A percentile compares a stretch with the other conserved stretches of the same genome.
phyloP scores from a whole-genome alignment of 2,888 invertebrate genomes.

The Thumatha senex region DNA sequence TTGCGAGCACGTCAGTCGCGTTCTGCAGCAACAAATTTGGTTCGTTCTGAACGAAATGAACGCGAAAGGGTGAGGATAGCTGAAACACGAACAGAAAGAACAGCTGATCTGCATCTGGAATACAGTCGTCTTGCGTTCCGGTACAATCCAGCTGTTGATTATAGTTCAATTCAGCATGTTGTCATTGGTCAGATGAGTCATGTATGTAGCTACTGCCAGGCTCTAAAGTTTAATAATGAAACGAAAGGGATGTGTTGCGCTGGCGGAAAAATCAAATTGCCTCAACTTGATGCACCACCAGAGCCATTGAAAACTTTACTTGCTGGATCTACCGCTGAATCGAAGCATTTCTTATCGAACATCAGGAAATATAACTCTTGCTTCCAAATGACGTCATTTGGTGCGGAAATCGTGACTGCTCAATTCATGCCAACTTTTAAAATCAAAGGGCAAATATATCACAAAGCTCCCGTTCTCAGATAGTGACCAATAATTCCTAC shows the following conservation, averaged over 20 bases:
- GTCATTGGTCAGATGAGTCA: neutral
- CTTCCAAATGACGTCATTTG: constrained; percentile 29
- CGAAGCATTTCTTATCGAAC: constrained; percentile 1
- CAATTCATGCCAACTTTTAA: constrained; percentile 16
- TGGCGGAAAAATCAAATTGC: neutral
- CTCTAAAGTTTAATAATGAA: neutral
- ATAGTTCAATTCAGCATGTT: neutral
- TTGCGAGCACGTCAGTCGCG: constrained; percentile 6
- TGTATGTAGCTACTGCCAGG: neutral
- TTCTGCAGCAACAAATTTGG: constrained; percentile 4
- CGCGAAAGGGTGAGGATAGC: constrained; percentile 5
- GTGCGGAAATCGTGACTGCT: constrained; percentile 26
- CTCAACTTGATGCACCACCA: neutral
- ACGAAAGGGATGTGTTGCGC: neutral
- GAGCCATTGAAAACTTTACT: neutral
- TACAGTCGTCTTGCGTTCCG: neutral
- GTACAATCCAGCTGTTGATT: neutral
- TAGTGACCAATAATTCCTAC: constrained; percentile 22
- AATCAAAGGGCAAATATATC: constrained; percentile 30
- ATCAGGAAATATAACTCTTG: constrained; percentile 15
- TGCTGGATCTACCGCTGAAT: neutral
- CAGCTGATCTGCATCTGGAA: no score
- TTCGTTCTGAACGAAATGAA: constrained; percentile 1
- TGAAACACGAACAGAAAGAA: neutral
- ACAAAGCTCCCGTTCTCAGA: constrained; percentile 28